Percentiles rank a stretch among this genome's conserved stretches.
These are phyloP conservation scores for Aythya baeri DNA, from an alignment of 2,113 vertebrate genomes.

Conservation along the genomic window DNA sequence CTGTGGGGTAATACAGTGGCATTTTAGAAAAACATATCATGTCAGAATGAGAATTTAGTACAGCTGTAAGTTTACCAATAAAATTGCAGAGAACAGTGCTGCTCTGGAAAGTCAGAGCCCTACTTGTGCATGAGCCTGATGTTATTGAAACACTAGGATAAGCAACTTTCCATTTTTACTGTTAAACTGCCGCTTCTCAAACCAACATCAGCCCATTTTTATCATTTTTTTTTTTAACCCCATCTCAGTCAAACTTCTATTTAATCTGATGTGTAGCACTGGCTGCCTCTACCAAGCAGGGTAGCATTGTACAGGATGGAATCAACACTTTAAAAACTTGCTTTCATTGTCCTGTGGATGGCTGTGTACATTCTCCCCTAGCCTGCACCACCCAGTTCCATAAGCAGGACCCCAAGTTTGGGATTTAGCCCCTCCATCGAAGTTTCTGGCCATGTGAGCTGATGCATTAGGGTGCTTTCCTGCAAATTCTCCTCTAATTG, in stretches of 20 bases:
- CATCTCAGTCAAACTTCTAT: background rate
- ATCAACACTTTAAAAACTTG: background rate
- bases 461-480: constrained; percentile 8
- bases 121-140: background rate
- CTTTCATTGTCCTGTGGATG: background rate
- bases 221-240: background rate
- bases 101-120: background rate
- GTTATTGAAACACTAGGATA: background rate
- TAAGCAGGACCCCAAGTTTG: background rate
- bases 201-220: background rate
- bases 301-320: background rate
- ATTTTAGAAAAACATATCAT: background rate
- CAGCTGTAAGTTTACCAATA: background rate
- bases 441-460: background rate
- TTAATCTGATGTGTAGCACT: background rate
- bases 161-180: background rate
- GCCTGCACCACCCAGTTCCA: background rate
- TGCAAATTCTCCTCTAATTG: constrained; percentile 67
- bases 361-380: background rate
- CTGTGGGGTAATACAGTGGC: background rate
- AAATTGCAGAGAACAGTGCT: background rate
- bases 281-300: background rate
- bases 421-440: background rate
- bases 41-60: background rate
- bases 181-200: background rate